phyloP scores from a whole-genome alignment of 2,113 vertebrate genomes.

The Pimephales promelas region DNA sequence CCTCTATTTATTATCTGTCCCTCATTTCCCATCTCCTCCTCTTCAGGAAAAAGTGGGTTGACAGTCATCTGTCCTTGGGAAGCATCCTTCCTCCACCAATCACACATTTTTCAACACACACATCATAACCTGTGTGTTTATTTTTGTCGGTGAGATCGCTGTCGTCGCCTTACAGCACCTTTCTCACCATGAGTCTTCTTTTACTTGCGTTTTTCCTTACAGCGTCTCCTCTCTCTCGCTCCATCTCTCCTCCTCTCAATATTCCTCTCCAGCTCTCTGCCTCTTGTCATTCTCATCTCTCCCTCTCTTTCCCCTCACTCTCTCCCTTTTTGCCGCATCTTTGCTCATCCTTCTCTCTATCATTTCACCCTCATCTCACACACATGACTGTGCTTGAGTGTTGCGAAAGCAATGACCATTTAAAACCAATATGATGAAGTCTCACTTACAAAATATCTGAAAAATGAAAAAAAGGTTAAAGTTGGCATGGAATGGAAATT shows the following conservation, averaged over 20 bases:
- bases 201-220: slow-evolving; percentile 13
- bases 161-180: slow-evolving; percentile 11
- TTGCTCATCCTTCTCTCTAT: background rate
- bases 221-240: slow-evolving; percentile 1
- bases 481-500: background rate
- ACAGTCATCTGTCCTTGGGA: slow-evolving; percentile 44
- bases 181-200: slow-evolving; percentile 25
- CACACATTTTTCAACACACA: background rate
- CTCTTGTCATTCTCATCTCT: slow-evolving; percentile 33
- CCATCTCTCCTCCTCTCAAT: slow-evolving; percentile 9
- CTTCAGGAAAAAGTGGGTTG: slow-evolving; percentile 15
- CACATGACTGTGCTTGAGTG: background rate
- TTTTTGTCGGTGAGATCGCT: slow-evolving; percentile 9
- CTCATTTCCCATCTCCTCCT: slow-evolving; percentile 20
- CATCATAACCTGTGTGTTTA: slow-evolving; percentile 21
- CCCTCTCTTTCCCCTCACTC: background rate
- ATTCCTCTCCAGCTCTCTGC: slow-evolving; percentile 42
- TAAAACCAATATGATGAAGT: background rate
- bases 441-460: background rate
- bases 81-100: slow-evolving; percentile 23
- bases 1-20: slow-evolving; percentile 42
- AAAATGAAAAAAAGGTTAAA: background rate
- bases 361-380: slow-evolving; percentile 8
- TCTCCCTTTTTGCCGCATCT: slow-evolving; percentile 36
- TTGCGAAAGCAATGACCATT: background rate